Base-by-base conservation (phyloP, 2,888 invertebrate genomes). In the Drosophila demipolita region DNA sequence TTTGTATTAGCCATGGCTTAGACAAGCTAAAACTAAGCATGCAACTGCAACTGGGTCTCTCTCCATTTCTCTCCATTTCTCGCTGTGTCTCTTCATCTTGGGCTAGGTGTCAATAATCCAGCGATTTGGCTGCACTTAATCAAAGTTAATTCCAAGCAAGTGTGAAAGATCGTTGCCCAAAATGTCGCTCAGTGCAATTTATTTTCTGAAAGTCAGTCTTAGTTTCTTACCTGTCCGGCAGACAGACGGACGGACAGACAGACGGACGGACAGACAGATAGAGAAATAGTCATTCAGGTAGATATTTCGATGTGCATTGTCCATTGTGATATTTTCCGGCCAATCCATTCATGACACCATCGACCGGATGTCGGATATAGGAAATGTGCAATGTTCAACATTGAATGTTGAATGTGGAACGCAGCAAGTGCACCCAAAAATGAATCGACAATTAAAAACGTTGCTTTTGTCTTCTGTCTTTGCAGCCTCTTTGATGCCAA, bases 401-500 rank as follows among this genome's bases (percentile, higher is more conserved):
- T 32, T 5, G n/a, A n/a, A 32, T 40, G 26, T 32, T 4, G 17
- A 17, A 23, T 54, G 20, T 17, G 26, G 38, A 26, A 29, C 33
- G 55, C 52, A 36, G 57, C 23, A 42, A 57, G 70, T 65, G 50
- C 12, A 12, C 12, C 42, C 17, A 53, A 8, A 40, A 36, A 32
- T 61, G 63, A 67, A 48, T 61, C 45, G 65, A 29, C 50, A 63
- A 78, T 45, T 61, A 54, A 66, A 66, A 62, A 64, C 38, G 29
- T 3, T 52, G 45, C 50, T 66, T 59, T 76, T 61, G 33, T 74
- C 49, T 80, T 86, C 78, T 94, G 94, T 81, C 86, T 78, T 94
- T 94, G 15, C 94, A 97, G 97, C 90, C 94, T 97, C 71, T 94
- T 97, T 92, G 97, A 97, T 92, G 96, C 92, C 52, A 93, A 93